Base-by-base conservation (phyloP, 1,140 invertebrate species). In the Drosophila neocordata region DNA sequence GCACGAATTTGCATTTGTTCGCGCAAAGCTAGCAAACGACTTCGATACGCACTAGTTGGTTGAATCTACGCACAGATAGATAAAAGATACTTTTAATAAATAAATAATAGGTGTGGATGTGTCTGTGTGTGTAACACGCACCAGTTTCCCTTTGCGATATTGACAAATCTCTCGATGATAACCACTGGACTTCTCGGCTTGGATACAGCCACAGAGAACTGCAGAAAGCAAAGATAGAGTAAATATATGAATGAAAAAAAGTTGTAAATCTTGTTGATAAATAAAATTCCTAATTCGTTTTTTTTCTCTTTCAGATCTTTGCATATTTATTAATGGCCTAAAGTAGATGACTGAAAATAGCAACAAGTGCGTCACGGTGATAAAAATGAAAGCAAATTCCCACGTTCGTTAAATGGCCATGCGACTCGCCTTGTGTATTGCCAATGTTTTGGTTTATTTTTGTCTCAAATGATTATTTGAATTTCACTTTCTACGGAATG, bases 1-100 rank as follows among this genome's bases (percentile, higher is more conserved):
- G 92, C 93, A 8, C 94, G 91, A 5, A 94, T 94, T 59, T 88
- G 90, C 95, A 96, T 96, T 79, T 95, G 93, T n/a, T 93, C 92
- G 38, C 96, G 92, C 1, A 96, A 83, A 65, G 93, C 92, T 41
- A 93, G 91, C 27, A 96, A 87, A 53, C 92, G 91, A 20, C 87
- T 67, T 38, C 92, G 92, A 11, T 92, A 92, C 44, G 93, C 91
- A 48, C 68, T 89, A 1, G 74, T 74, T 0, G 76, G 73, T 41
- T 90, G 85, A 70, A 90, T 73, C 89, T 91, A 55, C 11, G 73
- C 2, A 35, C 15, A 31, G 0, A 13, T 1, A 24, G 0, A 31
- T 24, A n/a, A 6, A 37, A n/a, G n/a, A n/a, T n/a, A 35, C 5
- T 24, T 12, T 8, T 15, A 4, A 53, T 38, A 13, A 20, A 18